Percentiles rank a stretch among this genome's conserved stretches.
phyloP scores from a whole-genome alignment of 2,888 invertebrate genomes.

The Gymnoscelis rufifasciata region DNA sequence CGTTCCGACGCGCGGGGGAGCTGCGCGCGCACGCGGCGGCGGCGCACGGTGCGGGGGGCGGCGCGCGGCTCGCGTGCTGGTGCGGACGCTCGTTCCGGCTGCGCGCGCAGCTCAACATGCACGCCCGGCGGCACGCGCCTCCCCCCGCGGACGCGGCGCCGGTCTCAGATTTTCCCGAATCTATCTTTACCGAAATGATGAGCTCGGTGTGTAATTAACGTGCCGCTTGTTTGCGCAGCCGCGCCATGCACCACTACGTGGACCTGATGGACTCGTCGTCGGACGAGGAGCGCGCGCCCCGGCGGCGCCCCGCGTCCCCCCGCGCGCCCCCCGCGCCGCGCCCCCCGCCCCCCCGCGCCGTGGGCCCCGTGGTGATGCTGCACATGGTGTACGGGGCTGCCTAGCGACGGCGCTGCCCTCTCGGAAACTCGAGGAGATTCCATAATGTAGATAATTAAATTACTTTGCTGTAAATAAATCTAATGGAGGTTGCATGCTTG shows the following conservation, averaged over 20 bases:
- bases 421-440: too few relatives aligned
- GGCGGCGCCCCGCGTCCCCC: slow-evolving; percentile 60
- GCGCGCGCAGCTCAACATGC: slow-evolving; percentile 74
- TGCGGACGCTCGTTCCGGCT: slow-evolving; percentile 80
- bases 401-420: neutral
- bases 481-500: too few relatives aligned
- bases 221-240: neutral
- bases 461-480: too few relatives aligned
- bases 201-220: neutral
- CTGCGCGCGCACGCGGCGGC: slow-evolving; percentile 72
- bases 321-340: neutral
- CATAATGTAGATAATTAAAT: too few relatives aligned
- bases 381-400: too few relatives aligned
- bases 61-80: neutral
- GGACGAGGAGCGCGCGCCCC: slow-evolving; percentile 48
- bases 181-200: too few relatives aligned
- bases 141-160: too few relatives aligned
- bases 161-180: too few relatives aligned
- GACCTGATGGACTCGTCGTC: slow-evolving; percentile 68
- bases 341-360: neutral
- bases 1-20: slow-evolving; percentile 74
- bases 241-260: slow-evolving; percentile 72
- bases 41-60: slow-evolving; percentile 70
- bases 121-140: slow-evolving; percentile 60
- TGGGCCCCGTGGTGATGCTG: too few relatives aligned